These are phyloP conservation scores for Xiphophorus maculatus DNA, from an alignment of 2,113 vertebrate species.

Conservation along the genomic window DNA sequence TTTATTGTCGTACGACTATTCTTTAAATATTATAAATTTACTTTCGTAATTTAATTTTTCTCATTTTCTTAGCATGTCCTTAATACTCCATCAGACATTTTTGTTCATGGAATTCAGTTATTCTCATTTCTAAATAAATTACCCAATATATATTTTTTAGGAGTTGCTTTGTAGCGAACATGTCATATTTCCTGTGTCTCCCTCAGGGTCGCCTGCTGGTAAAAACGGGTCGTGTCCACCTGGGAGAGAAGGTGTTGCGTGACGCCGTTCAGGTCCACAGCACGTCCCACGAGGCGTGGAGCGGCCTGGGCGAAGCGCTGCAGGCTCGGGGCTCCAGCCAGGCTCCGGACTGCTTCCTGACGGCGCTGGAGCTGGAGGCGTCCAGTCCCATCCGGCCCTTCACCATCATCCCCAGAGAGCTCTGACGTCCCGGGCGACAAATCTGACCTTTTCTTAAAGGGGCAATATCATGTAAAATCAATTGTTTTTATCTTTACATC, in stretches of 20 bases:
- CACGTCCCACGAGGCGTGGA: slow-evolving; percentile 92
- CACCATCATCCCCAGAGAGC: slow-evolving; percentile 91
- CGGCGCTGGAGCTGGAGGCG: slow-evolving; percentile 94
- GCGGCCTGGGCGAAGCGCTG: slow-evolving; percentile 91
- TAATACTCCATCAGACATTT: too few relatives aligned
- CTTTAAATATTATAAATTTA: too few relatives aligned
- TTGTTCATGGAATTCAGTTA: too few relatives aligned
- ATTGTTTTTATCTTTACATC: too few relatives aligned
- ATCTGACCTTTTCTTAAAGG: background rate
- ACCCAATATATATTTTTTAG: too few relatives aligned
- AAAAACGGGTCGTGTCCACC: slow-evolving; percentile 82
- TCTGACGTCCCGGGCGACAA: slow-evolving; percentile 72
- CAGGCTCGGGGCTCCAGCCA: slow-evolving; percentile 85
- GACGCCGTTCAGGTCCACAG: slow-evolving; percentile 89
- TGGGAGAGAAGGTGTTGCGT: slow-evolving; percentile 93
- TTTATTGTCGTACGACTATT: too few relatives aligned
- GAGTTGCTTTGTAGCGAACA: too few relatives aligned
- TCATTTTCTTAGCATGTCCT: too few relatives aligned
- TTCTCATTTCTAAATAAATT: too few relatives aligned
- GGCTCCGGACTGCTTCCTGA: slow-evolving; percentile 93
- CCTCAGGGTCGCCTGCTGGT: slow-evolving; percentile 88
- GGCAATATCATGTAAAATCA: too few relatives aligned
- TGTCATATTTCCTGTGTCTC: background rate
- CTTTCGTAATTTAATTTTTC: too few relatives aligned
- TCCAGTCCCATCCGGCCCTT: slow-evolving; percentile 93